Evolutionary conservation across 2,888 invertebrate genomes (phyloP).

Genomic region (Diogma glabrata): DNA sequence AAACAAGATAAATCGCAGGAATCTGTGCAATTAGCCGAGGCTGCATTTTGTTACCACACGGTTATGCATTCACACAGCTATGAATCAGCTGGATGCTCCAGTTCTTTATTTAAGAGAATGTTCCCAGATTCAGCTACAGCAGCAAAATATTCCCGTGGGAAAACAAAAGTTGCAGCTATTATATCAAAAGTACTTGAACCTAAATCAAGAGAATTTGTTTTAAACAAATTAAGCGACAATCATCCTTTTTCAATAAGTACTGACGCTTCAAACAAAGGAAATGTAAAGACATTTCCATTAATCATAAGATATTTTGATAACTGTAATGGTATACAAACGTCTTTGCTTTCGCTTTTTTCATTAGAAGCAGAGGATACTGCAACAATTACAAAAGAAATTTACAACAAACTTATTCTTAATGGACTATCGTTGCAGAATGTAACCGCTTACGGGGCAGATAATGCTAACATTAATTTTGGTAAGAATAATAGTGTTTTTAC

Average conservation of each 20-base stretch:
- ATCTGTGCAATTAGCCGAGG: not conserved
- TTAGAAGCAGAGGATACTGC: accelerated
- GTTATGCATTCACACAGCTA: not conserved
- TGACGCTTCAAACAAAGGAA: not conserved
- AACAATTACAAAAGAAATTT: too few relatives aligned
- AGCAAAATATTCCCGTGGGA: not conserved
- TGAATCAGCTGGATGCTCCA: not conserved
- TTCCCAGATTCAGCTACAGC: not conserved
- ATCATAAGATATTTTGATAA: not conserved
- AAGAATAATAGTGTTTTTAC: too few relatives aligned
- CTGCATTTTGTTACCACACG: not conserved
- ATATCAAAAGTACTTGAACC: not conserved
- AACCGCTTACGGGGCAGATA: too few relatives aligned
- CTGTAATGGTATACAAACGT: not conserved
- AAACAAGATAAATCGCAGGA: not conserved
- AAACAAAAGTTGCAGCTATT: not conserved
- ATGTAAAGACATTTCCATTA: not conserved
- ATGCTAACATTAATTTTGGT: too few relatives aligned
- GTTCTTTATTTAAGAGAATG: not conserved
- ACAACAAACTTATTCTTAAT: too few relatives aligned
- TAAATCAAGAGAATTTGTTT: not conserved
- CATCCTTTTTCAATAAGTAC: not conserved
- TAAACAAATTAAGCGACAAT: not conserved
- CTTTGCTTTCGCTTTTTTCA: not conserved
- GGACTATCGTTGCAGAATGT: too few relatives aligned